Evolutionary conservation across 1,140 invertebrate genomes (phyloP), one percentile per base, ranked within the genome.

Genomic region (Nephotettix cincticeps): DNA sequence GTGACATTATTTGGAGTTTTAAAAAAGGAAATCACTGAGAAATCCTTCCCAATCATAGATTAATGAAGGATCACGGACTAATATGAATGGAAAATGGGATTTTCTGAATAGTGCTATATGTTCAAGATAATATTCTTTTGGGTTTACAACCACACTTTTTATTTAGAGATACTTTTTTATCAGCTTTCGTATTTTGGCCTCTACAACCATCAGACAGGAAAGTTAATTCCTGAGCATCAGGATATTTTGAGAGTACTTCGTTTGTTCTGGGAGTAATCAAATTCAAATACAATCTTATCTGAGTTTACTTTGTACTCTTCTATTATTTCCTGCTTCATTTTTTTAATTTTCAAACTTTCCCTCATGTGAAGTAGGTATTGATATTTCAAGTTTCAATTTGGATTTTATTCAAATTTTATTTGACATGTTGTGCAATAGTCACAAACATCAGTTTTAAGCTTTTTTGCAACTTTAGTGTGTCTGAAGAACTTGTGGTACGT

Each of bases 221-320:
- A 1, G 21, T 43, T 29, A 45, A 4, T 47, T 45, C 23, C 28
- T 47, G 13, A 19, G 11, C 67, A 63, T 23, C 14, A 19, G 21
- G 67, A 29, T 45, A 45, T 25, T 27, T 51, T 51, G 32, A 9
- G 6, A 40, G 17, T 6, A 17, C 17, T 40, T 40, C 17, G 6
- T 6, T 40, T 40, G 58, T 73, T 73, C 54, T 73, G 72, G 21
- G 36, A 45, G 32, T 73, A 73, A 47, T 70, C 72, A 65, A 73
- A 73, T 40, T 73, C 72, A 17, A 73, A 36, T 1, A 73, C 72
- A 1, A 71, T 25, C 25, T 51, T n/a, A 23, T 25, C 28, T 11
- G 27, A 14, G 25, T n/a, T n/a, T n/a, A n/a, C n/a, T n/a, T 71
- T 66, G 13, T 32, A 54, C 23, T 66, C 25, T n/a, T 2, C 30